Evolutionary conservation across 2,113 vertebrate genomes (phyloP), one percentile per base, ranked within the genome.

Genomic region (Micronycteris hirsuta): DNA sequence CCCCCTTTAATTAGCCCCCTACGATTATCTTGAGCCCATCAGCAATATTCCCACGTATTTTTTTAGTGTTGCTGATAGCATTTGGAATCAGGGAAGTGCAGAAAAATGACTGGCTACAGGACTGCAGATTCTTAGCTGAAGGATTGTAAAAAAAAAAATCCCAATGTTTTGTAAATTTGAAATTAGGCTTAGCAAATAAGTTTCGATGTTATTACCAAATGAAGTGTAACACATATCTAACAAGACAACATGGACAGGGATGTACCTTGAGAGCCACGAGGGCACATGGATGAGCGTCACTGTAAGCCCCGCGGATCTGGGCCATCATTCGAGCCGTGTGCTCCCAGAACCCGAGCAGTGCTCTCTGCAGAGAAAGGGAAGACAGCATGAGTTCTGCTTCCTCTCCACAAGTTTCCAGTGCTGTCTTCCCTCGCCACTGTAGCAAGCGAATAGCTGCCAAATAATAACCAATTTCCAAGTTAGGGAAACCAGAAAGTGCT

Each of bases 261-360:
- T 93, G 74, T 86, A 99, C 98, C 98, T 99, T 98, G 45, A 99
- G 98, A 52, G 98, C 98, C 94, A 98, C 97, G 97, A 98, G 99
- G 94, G 98, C 96, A 67, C 99, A 98, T 0, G 98, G 97, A 11
- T 98, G 96, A 58, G 98, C 97, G 73, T 98, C 98, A 43, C 93
- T 83, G 97, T 98, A 98, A 95, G 98, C 93, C 84, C 98, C 97
- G 15, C 98, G 98, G 97, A 98, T 99, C 63, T 97, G 97, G 41
- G 98, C 98, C 98, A 98, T 99, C 94, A 98, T 86, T 54, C 97
- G 98, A 94, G 98, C 98, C 0, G 97, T 99, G 97, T 98, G 99
- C 97, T 99, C 98, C 99, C 99, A 99, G 98, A 99, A 99, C 93
- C 97, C 97, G 90, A 99, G 98, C 63, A 99, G 98, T 13, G 97